Conservation (phyloP, 2,113 vertebrate genomes). For the Lophius piscatorius region DNA sequence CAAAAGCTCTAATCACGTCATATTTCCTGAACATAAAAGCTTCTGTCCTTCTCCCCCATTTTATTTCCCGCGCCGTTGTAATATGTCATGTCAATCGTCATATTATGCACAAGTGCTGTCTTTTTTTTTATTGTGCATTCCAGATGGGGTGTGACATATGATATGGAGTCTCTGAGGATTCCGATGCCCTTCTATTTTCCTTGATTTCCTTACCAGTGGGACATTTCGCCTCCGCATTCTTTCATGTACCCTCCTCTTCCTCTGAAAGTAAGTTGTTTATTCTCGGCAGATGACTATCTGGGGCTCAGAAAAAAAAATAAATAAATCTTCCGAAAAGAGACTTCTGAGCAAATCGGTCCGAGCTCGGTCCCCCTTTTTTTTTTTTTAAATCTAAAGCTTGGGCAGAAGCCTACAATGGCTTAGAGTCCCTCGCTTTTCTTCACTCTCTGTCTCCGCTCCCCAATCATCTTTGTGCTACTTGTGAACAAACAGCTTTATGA, state of each 20-base stretch:
- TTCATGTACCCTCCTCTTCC: conserved; percentile 71
- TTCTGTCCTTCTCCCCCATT: conserved; percentile 51
- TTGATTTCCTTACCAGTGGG: conserved; percentile 74
- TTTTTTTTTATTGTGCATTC: conserved; percentile 63
- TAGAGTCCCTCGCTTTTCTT: conserved; percentile 73
- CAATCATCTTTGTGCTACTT: conserved; percentile 80
- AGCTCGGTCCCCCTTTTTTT: conserved; percentile 68
- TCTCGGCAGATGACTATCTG: conserved; percentile 77
- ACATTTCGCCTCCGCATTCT: conserved; percentile 68
- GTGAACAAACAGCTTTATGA: conserved; percentile 80
- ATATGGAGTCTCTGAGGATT: conserved; percentile 67
- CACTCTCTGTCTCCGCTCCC: conserved; percentile 65
- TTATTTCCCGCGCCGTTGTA: conserved; percentile 57
- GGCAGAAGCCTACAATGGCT: conserved; percentile 78
- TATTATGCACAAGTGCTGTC: conserved; percentile 71
- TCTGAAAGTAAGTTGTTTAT: conserved; percentile 79
- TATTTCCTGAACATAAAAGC: conserved; percentile 72
- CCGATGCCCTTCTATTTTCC: conserved; percentile 78
- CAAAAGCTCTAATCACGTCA: conserved; percentile 71
- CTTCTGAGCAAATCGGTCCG: conserved; percentile 77
- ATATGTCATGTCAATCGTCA: conserved; percentile 73
- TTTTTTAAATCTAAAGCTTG: conserved; percentile 74
- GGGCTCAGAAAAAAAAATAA: conserved; percentile 52
- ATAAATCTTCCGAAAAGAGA: conserved; percentile 72
- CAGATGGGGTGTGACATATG: conserved; percentile 64